Percentiles rank a stretch among this genome's conserved stretches.
phyloP scores from a whole-genome alignment of 37 sponge, comb jelly and placozoan genomes.

The Hexactinellida sp. region DNA sequence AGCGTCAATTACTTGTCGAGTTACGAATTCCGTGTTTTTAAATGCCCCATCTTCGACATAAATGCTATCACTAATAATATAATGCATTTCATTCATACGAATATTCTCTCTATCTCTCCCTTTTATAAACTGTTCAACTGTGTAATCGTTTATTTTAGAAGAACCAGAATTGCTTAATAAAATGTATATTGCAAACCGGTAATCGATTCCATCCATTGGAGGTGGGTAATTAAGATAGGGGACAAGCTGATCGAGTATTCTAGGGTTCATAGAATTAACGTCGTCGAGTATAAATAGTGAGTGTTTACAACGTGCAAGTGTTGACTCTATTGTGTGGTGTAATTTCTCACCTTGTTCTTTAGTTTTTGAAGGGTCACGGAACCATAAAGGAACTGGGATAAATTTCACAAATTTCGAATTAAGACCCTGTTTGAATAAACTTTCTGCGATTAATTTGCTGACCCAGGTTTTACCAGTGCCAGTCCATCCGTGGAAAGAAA shows the following conservation, averaged over 20 bases:
- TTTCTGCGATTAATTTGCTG: constrained; percentile 8
- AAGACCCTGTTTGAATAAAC: not conserved
- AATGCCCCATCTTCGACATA: not conserved
- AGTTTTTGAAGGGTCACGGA: not conserved
- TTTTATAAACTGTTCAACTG: not conserved
- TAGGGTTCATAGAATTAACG: not conserved
- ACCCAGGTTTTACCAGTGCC: constrained; percentile 23
- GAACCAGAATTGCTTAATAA: constrained; percentile 18
- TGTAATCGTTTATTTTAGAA: constrained; percentile 11
- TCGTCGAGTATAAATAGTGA: constrained; percentile 18
- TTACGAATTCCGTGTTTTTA: not conserved
- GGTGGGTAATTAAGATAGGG: not conserved
- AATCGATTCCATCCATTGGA: constrained; percentile 19
- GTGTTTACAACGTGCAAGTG: not conserved
- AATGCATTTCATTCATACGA: constrained; percentile 9
- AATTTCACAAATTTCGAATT: constrained; percentile 16
- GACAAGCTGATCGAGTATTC: not conserved
- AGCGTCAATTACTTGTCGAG: constrained; percentile 8
- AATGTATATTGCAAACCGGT: not conserved
- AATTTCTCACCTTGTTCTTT: not conserved
- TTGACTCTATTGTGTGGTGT: not conserved
- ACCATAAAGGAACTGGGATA: not conserved
- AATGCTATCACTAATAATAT: not conserved
- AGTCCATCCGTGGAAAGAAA: constrained; percentile 24
- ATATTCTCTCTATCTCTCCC: not conserved